Conservation (phyloP, 2,113 vertebrate genomes). For the Phyllostomus discolor region DNA sequence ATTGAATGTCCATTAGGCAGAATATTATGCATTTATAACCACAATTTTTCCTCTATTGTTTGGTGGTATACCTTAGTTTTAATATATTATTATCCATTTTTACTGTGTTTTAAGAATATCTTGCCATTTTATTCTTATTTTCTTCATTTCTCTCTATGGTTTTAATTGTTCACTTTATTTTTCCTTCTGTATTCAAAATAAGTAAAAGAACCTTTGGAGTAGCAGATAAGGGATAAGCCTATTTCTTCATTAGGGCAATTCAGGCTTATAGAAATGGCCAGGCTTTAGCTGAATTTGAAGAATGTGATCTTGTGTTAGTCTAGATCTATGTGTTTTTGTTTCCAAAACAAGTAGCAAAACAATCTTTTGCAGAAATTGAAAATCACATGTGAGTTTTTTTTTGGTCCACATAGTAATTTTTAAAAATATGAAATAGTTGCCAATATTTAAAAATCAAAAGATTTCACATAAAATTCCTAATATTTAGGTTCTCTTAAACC, state of each 20-base stretch:
- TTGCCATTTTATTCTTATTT: neutral
- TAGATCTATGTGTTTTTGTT: neutral
- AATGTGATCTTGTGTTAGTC: neutral
- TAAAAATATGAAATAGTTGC: neutral
- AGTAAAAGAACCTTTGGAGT: neutral
- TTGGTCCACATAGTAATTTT: neutral
- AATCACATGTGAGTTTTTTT: neutral
- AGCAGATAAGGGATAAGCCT: neutral
- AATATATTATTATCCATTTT: neutral
- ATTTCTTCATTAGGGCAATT: neutral
- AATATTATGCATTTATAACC: neutral
- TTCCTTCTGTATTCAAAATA: neutral
- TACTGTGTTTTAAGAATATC: neutral
- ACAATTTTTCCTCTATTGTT: neutral
- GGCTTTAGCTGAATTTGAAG: neutral
- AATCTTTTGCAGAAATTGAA: neutral
- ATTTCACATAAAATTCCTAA: neutral
- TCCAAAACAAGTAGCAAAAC: neutral
- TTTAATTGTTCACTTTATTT: neutral
- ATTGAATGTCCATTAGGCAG: neutral
- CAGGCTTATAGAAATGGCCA: neutral
- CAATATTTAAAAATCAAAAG: neutral
- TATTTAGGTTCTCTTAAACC: neutral
- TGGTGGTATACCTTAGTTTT: neutral
- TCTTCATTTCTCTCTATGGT: neutral